A percentile compares a stretch with the other conserved stretches of the same genome.
Conservation (phyloP, 1,140 invertebrate genomes). For the Chlorops oryzae region DNA sequence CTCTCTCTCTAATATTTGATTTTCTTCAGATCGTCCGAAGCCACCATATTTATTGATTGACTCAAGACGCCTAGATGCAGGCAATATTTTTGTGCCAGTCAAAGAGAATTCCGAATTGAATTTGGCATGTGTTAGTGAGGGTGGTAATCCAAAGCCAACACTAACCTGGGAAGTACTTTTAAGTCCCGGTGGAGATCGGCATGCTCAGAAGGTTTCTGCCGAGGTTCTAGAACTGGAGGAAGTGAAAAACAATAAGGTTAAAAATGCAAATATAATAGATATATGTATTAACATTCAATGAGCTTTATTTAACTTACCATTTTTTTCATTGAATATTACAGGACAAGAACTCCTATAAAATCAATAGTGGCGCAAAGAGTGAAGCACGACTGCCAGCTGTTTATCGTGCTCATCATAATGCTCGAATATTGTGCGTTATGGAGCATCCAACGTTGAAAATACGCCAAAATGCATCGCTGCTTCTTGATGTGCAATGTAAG, state of each 20-base stretch:
- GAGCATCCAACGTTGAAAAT: constrained; percentile 62
- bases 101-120: constrained; percentile 72
- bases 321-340: constrained; percentile 29
- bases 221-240: constrained; percentile 46
- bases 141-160: constrained; percentile 70
- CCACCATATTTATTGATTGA: constrained; percentile 74
- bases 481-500: constrained; percentile 78
- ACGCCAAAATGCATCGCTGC: constrained; percentile 63
- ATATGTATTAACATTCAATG: too few species aligned
- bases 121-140: constrained; percentile 75
- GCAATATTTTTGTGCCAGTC: constrained; percentile 76
- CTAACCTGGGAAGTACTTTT: constrained; percentile 65
- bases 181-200: constrained; percentile 52
- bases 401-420: constrained; percentile 67
- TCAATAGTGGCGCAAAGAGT: constrained; percentile 54
- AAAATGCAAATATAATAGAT: too few species aligned
- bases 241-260: constrained; percentile 46
- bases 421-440: constrained; percentile 66
- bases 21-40: constrained; percentile 62
- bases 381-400: constrained; percentile 61
- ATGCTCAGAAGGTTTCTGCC: constrained; percentile 47
- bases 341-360: constrained; percentile 45
- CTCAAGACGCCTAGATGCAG: constrained; percentile 69
- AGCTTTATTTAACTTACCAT: too few species aligned
- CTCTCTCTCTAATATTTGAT: neutral